Conservation (phyloP, 2,888 invertebrate species). For the Nysson spinosus region DNA sequence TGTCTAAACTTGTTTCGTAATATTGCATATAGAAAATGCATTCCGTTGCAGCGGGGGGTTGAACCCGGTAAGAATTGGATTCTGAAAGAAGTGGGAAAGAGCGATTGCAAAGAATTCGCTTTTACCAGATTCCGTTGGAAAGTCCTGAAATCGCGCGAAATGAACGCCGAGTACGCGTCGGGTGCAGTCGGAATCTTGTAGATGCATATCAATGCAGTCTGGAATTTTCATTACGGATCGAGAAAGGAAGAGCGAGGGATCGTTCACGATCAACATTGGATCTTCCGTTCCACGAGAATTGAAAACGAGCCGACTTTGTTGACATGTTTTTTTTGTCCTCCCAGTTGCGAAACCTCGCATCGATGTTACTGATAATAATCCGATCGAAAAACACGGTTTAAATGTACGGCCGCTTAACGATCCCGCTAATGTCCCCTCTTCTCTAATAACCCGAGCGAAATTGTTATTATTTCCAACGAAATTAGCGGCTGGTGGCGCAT, state of each 20-base stretch:
- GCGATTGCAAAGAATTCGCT: constrained; percentile 58
- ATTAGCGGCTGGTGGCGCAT: constrained; percentile 27
- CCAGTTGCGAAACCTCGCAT: too few species aligned
- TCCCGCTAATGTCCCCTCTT: constrained; percentile 14
- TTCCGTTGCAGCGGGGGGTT: not conserved
- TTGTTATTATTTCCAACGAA: constrained; percentile 40
- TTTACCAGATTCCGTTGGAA: constrained; percentile 61
- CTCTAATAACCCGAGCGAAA: constrained; percentile 30
- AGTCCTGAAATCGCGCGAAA: constrained; percentile 62
- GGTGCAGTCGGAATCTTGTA: constrained; percentile 59
- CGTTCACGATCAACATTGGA: constrained; percentile 29
- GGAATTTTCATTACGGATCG: constrained; percentile 63
- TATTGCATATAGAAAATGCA: too few species aligned
- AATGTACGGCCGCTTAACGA: constrained; percentile 7
- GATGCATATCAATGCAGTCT: constrained; percentile 62
- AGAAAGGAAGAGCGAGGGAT: too few species aligned
- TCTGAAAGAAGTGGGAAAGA: constrained; percentile 6
- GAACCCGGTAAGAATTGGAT: not conserved
- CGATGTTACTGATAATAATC: constrained; percentile 31
- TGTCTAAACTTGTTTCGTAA: constrained; percentile 28
- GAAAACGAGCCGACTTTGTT: constrained; percentile 47
- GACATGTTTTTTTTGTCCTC: too few species aligned
- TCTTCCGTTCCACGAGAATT: constrained; percentile 14
- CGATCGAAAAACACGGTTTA: constrained; percentile 17
- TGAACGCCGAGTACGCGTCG: constrained; percentile 50